A percentile compares a stretch with the other conserved stretches of the same genome.
Evolutionary conservation across 2,888 invertebrate species (phyloP).

Genomic region (Onchidella celtica): DNA sequence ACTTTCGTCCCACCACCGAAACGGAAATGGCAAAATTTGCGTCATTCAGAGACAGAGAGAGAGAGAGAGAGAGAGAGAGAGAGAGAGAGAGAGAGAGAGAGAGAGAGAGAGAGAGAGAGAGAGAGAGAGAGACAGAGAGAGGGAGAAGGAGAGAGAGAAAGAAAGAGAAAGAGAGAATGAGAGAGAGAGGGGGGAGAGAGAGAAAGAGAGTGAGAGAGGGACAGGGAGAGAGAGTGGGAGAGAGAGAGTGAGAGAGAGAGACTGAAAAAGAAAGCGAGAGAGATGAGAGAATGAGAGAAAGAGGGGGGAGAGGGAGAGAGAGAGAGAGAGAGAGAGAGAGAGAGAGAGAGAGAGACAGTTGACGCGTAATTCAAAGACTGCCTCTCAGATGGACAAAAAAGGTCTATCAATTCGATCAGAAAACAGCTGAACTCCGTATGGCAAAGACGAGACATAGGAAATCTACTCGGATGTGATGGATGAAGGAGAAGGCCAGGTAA

Average conservation of each 20-base stretch:
- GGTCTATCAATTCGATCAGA: no score
- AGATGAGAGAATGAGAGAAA: no score
- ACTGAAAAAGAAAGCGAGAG: constrained; percentile 17
- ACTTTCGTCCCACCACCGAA: no score
- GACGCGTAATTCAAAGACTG: no score
- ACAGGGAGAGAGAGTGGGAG: no score
- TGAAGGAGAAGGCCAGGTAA: no score
- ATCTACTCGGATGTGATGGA: no score
- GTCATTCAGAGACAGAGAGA: not conserved
- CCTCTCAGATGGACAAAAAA: no score
- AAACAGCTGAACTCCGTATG: no score
- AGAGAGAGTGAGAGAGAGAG: constrained; percentile 11
- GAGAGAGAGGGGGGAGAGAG: constrained; percentile 11
- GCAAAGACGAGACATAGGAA: no score
- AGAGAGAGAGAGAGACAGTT: not conserved
- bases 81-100: not conserved
- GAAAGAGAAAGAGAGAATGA: constrained; percentile 2
- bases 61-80: not conserved
- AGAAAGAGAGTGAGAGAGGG: no score
- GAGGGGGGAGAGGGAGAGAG: not conserved
- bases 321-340: not conserved
- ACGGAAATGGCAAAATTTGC: no score
- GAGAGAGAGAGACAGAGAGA: constrained; percentile 67
- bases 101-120: constrained; percentile 27
- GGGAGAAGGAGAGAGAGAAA: not conserved